Evolutionary conservation across 2,797 vertebrate species (phyloP).

Genomic region (Falco biarmicus): DNA sequence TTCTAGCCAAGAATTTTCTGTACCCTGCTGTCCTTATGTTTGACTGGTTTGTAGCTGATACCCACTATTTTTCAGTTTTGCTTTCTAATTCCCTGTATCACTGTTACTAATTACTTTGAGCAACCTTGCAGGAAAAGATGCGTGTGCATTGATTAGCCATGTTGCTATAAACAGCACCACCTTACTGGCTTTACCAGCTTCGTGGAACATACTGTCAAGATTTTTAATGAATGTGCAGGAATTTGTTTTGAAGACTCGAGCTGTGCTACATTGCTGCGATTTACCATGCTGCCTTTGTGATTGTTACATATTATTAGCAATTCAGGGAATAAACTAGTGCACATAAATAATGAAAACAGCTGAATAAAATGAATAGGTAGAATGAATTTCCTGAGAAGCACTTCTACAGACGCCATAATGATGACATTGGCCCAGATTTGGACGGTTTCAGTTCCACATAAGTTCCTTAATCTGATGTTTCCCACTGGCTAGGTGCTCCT

Average conservation of each 20-base stretch:
- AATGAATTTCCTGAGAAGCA: neutral
- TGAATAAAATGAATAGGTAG: neutral
- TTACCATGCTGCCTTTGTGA: neutral
- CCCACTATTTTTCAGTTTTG: constrained; percentile 17
- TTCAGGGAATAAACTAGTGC: neutral
- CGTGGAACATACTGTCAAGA: neutral
- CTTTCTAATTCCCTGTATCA: neutral
- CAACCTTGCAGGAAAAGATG: constrained; percentile 24
- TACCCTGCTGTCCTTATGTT: constrained; percentile 47
- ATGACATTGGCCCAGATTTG: neutral
- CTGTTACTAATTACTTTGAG: constrained; percentile 42
- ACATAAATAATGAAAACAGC: neutral
- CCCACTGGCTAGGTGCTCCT: neutral
- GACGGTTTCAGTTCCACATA: neutral
- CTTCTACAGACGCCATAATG: neutral
- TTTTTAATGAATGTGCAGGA: neutral
- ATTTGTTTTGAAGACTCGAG: neutral
- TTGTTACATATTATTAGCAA: neutral
- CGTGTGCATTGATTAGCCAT: neutral
- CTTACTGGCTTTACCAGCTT: neutral
- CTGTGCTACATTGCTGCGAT: neutral
- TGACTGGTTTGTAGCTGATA: constrained; percentile 41
- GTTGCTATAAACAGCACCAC: constrained; percentile 10
- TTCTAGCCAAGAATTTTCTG: constrained; percentile 55
- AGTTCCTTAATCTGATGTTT: neutral